Percentiles rank a stretch among this genome's conserved stretches.
phyloP scores from a whole-genome alignment of 2,888 invertebrate species.

The Dolichopus griseipennis region DNA sequence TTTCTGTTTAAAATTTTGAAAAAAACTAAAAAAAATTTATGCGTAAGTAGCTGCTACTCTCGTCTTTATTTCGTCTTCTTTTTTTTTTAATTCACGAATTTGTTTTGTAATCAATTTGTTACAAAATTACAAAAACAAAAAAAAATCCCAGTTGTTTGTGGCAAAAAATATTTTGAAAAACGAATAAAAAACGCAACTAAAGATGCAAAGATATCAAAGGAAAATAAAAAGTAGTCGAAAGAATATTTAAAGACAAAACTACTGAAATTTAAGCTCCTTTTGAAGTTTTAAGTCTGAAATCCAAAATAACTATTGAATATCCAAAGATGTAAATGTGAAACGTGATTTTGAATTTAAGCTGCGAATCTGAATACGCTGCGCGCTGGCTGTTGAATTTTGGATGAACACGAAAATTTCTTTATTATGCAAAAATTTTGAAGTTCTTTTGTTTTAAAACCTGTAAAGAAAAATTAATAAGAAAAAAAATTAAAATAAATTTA shows the following conservation, averaged over 20 bases:
- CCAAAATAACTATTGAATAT: neutral
- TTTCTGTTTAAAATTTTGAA: neutral
- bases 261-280: conserved; percentile 18
- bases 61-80: conserved; percentile 25
- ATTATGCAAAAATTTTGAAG: neutral
- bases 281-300: neutral
- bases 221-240: neutral
- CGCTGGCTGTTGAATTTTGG: neutral
- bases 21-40: neutral
- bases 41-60: conserved; percentile 12
- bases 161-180: too few species aligned
- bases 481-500: neutral
- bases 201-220: too few species aligned
- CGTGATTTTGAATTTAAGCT: too few species aligned
- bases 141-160: too few species aligned
- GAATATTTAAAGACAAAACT: neutral
- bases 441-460: neutral
- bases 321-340: too few species aligned
- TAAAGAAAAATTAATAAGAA: neutral
- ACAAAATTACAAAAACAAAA: too few species aligned
- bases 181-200: too few species aligned
- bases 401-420: neutral
- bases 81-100: too few species aligned
- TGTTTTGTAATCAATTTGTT: too few species aligned
- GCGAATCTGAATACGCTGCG: too few species aligned